A percentile compares a stretch with the other conserved stretches of the same genome.
Conservation (phyloP, 2,888 invertebrate genomes). For the Laothoe populi region DNA sequence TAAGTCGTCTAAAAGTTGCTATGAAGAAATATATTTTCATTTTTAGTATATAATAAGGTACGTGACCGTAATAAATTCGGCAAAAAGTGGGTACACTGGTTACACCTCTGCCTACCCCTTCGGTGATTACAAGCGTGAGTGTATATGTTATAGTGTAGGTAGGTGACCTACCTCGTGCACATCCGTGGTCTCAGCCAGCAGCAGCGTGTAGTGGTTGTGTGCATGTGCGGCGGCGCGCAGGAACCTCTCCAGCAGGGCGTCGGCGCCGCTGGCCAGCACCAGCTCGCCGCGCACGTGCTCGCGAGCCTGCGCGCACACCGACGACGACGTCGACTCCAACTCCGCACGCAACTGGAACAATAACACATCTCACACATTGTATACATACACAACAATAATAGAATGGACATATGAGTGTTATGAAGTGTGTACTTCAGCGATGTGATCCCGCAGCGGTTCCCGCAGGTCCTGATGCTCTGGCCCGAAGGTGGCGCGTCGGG, state of each 20-base stretch:
- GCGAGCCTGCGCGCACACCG: conserved; percentile 93
- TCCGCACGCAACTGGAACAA: conserved; percentile 61
- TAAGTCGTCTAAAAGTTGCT: too few species aligned
- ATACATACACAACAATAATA: too few species aligned
- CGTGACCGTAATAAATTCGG: too few species aligned
- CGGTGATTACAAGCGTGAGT: too few species aligned
- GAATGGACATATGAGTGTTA: neutral
- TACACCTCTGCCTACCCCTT: too few species aligned
- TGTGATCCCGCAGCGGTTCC: conserved; percentile 64
- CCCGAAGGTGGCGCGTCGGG: conserved; percentile 57
- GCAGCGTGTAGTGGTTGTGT: conserved; percentile 91
- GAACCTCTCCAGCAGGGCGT: conserved; percentile 93
- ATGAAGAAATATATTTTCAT: too few species aligned
- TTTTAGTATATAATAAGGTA: too few species aligned
- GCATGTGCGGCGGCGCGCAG: conserved; percentile 92
- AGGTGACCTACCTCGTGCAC: conserved; percentile 50
- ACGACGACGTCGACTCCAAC: conserved; percentile 85
- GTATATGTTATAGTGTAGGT: too few species aligned
- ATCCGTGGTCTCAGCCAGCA: conserved; percentile 92
- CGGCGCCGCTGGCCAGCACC: conserved; percentile 92
- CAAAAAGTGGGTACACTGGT: too few species aligned
- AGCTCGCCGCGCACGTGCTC: conserved; percentile 97
- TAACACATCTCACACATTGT: too few species aligned
- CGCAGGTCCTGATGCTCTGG: conserved; percentile 55
- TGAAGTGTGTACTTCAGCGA: conserved; percentile 58